A percentile compares a stretch with the other conserved stretches of the same genome.
Evolutionary conservation across 2,888 invertebrate species (phyloP).

Genomic region (Watsonalla binaria): DNA sequence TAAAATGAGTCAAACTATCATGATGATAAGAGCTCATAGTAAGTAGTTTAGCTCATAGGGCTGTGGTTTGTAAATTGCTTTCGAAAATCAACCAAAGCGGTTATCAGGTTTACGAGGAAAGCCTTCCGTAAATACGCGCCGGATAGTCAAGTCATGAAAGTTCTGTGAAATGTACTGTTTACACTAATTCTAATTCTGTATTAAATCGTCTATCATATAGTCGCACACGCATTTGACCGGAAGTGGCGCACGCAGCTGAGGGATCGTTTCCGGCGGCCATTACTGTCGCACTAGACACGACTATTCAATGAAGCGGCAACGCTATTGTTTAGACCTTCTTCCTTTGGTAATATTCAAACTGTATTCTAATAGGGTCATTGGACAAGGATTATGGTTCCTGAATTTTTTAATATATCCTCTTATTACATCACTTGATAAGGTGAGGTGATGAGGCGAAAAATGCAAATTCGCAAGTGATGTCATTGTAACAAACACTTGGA

Average conservation of each 20-base stretch:
- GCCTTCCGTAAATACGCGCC: not conserved
- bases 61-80: too few species aligned
- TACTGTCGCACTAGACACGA: constrained; percentile 43
- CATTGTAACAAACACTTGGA: constrained; percentile 12
- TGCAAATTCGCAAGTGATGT: constrained; percentile 1
- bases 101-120: not conserved
- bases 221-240: constrained; percentile 63
- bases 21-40: too few species aligned
- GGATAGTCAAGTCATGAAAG: not conserved
- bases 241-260: constrained; percentile 55
- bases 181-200: constrained; percentile 43
- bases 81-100: not conserved
- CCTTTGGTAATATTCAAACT: constrained; percentile 37
- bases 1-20: too few species aligned
- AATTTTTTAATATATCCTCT: constrained; percentile 12
- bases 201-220: constrained; percentile 48
- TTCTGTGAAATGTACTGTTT: constrained; percentile 17
- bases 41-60: too few species aligned
- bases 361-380: constrained; percentile 46
- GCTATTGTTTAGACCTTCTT: constrained; percentile 53
- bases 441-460: not conserved
- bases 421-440: not conserved
- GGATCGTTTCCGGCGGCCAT: constrained; percentile 58
- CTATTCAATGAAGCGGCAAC: constrained; percentile 64
- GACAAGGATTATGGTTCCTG: constrained; percentile 34